Base-by-base conservation (phyloP, 2,888 invertebrate genomes). In the Cerastis rubricosa region DNA sequence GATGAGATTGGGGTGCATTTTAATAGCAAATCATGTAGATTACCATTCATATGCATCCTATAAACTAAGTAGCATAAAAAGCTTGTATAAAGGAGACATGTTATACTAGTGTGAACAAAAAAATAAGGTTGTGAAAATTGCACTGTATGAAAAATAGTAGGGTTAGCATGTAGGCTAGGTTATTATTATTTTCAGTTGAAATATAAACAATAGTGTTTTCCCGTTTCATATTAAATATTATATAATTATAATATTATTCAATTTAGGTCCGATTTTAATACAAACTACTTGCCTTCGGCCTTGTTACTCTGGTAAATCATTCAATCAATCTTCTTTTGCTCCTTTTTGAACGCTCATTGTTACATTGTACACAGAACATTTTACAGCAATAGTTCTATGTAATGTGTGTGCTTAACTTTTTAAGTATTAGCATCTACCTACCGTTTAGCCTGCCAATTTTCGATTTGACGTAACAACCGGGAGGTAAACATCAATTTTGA, bases 1-100 rank as follows among this genome's bases (percentile, higher is more conserved):
- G 35, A 68, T 68, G 74, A 79, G 70, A 83, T 76, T 54, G 11
- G 43, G 68, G 64, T 72, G 61, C 49, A 85, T 65, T 65, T 40
- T 29, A 40, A 54, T 73, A 64, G 43, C 59, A 65, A 71, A 63
- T 73, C 29, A 63, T 9, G 17, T 43, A 66, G 22, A 29, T n/a
- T 51, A 9, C 5, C 22, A 64, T 70, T 57, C 14, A 29, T 40
- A 54, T 47, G 61, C 22, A 54, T 68, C 57, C 14, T 78, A n/a
- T 45, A 29, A 8, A 70, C 11, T 45, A 47, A 3, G 17, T 68
- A 57, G 29, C 22, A 35, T 19, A 64, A 63, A 64, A 63, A 40
- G 40, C 47, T 40, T 25, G 61, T 35, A 63, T 45, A 78, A 9
- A 29, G 45, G 45, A 57, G 17, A 64, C 25, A 40, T 25, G 8